phyloP scores from a whole-genome alignment of 2,113 vertebrate genomes.

The Spheniscus mendiculus region DNA sequence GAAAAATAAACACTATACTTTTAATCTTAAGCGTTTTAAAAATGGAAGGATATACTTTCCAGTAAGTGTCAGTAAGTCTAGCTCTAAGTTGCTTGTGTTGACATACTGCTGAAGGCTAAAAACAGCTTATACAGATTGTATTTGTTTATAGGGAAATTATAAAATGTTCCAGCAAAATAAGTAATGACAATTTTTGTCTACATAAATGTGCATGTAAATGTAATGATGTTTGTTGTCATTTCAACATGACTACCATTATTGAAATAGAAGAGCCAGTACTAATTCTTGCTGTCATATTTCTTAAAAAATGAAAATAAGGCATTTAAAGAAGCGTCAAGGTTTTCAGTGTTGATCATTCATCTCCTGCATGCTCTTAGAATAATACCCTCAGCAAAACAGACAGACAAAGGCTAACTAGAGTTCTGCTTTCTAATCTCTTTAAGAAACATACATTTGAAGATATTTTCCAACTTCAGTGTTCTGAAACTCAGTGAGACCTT shows the following conservation, averaged over 20 bases:
- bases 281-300: constrained; percentile 82
- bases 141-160: constrained; percentile 74
- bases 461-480: constrained; percentile 70
- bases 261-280: constrained; percentile 79
- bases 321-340: constrained; percentile 80
- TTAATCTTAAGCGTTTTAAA: constrained; percentile 72
- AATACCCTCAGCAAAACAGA: constrained; percentile 77
- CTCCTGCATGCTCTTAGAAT: constrained; percentile 71
- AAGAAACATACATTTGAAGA: constrained; percentile 73
- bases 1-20: constrained; percentile 49
- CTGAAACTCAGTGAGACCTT: constrained; percentile 4
- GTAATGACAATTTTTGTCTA: constrained; percentile 82
- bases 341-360: constrained; percentile 80
- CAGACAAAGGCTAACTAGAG: constrained; percentile 80
- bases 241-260: constrained; percentile 80
- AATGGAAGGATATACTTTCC: constrained; percentile 55
- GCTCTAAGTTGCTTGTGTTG: constrained; percentile 65
- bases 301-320: constrained; percentile 77
- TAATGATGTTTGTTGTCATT: constrained; percentile 81
- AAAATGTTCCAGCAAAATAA: constrained; percentile 82
- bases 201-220: constrained; percentile 75
- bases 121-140: constrained; percentile 78
- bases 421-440: constrained; percentile 83
- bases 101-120: constrained; percentile 74
- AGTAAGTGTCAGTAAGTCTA: constrained; percentile 56